Base-by-base conservation (phyloP, 2,888 invertebrate species). In the Macrophya alboannulata region DNA sequence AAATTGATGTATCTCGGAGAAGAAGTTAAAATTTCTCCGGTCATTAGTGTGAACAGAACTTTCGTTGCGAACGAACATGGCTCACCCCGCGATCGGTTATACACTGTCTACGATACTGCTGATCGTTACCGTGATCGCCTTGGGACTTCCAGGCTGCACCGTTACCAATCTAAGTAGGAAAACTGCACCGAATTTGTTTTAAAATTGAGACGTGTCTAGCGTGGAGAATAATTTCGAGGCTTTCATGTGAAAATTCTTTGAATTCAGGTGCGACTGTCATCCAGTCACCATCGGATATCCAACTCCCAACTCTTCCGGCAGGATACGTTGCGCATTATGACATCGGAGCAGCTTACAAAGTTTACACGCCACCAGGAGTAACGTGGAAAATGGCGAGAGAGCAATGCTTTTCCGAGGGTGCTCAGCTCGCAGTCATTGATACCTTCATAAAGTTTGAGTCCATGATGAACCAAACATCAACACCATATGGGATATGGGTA, bases 401-500 rank as follows among this genome's bases (percentile, higher is more conserved):
- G 8, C n/a, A 1, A 21, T 83, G 83, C 37, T 10, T 45, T n/a
- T 2, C 17, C 10, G 71, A 71, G 4, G 71, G 71, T 17, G 83
- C 55, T 37, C 83, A 37, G 10, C 48, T 83, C 48, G 83, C 83
- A 31, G 31, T 4, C 5, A 71, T 83, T 9, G 83, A 83, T 68
- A 9, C 68, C 12, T 0, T 2, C 3, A 1, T 12, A 0, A 83
- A 83, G 37, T 17, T 83, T 5, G 45, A 15, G 12, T 4, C 12
- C 10, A 0, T 83, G 4, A 8, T 48, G 65, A 68, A 1, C 40
- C 59, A 83, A 31, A 3, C 31, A n/a, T 0, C 4, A 25, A 17
- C 0, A 55, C 6, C 9, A 45, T 0, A 3, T 3, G 0, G 0
- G 10, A n/a, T 12, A 25, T 40, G 62, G 62, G n/a, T 31, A 10